Evolutionary conservation across 2,797 vertebrate species (phyloP).

Genomic region (Sebastes flavidus): DNA sequence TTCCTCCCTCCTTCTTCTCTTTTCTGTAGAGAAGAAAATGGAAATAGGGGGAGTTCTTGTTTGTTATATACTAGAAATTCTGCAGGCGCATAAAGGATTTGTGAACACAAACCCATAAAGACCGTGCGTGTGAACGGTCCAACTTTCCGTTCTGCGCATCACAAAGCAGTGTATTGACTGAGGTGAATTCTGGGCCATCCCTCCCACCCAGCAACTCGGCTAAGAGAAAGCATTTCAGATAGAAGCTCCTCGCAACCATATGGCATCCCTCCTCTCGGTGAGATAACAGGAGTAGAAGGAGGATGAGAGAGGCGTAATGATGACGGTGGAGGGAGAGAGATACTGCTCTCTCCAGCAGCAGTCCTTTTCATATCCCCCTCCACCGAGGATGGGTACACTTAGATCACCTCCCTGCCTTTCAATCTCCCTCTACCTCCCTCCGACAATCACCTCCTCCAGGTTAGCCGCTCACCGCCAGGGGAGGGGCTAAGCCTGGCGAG

Average conservation of each 20-base stretch:
- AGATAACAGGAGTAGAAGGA: constrained; percentile 57
- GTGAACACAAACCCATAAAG: constrained; percentile 34
- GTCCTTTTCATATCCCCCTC: constrained; percentile 52
- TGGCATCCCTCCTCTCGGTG: constrained; percentile 52
- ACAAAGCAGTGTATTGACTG: constrained; percentile 44
- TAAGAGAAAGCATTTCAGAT: constrained; percentile 55
- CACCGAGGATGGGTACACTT: constrained; percentile 30
- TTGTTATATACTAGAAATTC: constrained; percentile 41
- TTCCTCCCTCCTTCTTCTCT: constrained; percentile 22
- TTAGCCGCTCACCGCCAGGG: constrained; percentile 6
- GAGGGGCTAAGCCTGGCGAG: neutral
- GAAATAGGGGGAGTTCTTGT: constrained; percentile 37
- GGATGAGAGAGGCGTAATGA: constrained; percentile 64
- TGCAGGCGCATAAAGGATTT: constrained; percentile 34
- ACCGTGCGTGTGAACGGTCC: neutral
- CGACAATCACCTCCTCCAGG: constrained; percentile 35
- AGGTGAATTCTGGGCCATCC: constrained; percentile 60
- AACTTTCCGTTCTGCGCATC: constrained; percentile 28
- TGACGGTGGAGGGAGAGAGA: constrained; percentile 36
- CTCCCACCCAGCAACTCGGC: constrained; percentile 41
- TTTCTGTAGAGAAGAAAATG: constrained; percentile 26
- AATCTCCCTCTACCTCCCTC: neutral
- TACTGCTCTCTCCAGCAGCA: constrained; percentile 46
- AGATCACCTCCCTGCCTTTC: constrained; percentile 22
- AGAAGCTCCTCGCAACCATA: constrained; percentile 46